A percentile compares a stretch with the other conserved stretches of the same genome.
phyloP scores from a whole-genome alignment of 92 coral and sea anemone species.

The Epizoanthus rinbou region DNA sequence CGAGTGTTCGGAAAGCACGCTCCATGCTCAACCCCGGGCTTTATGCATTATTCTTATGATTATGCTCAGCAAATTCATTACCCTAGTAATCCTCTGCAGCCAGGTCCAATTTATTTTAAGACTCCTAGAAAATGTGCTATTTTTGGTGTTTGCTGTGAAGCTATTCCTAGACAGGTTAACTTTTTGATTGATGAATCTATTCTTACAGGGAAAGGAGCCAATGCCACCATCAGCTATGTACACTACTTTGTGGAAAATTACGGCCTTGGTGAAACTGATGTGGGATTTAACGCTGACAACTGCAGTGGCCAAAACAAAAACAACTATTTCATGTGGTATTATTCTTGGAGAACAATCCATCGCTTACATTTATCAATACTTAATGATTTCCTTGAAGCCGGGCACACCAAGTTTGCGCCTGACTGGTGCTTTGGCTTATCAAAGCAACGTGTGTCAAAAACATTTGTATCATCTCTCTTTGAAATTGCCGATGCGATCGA shows the following conservation, averaged over 20 bases:
- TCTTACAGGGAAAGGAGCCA: conserved; percentile 44
- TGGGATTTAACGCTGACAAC: conserved; percentile 30
- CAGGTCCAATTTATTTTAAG: conserved; percentile 53
- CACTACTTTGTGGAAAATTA: conserved; percentile 33
- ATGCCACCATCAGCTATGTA: conserved; percentile 35
- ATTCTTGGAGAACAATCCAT: conserved; percentile 30
- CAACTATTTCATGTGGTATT: conserved; percentile 31
- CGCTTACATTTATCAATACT: conserved; percentile 1
- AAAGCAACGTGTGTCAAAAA: conserved; percentile 32
- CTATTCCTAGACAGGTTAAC: conserved; percentile 25
- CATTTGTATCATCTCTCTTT: conserved; percentile 60
- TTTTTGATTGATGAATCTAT: conserved; percentile 41
- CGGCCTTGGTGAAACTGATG: conserved; percentile 45
- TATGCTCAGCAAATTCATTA: conserved; percentile 58
- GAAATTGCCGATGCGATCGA: conserved; percentile 63
- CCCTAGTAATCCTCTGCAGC: conserved; percentile 62
- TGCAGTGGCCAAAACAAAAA: conserved; percentile 46
- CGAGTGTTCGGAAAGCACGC: conserved; percentile 16
- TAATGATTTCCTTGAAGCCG: conserved; percentile 48
- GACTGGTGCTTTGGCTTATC: conserved; percentile 65
- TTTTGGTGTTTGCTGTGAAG: conserved; percentile 40
- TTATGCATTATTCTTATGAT: conserved; percentile 59
- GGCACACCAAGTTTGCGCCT: conserved; percentile 66
- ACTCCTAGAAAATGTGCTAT: conserved; percentile 45
- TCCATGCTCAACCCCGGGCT: conserved; percentile 43